phyloP scores from a whole-genome alignment of 1,140 invertebrate species.

The Scaptomyza graminum region DNA sequence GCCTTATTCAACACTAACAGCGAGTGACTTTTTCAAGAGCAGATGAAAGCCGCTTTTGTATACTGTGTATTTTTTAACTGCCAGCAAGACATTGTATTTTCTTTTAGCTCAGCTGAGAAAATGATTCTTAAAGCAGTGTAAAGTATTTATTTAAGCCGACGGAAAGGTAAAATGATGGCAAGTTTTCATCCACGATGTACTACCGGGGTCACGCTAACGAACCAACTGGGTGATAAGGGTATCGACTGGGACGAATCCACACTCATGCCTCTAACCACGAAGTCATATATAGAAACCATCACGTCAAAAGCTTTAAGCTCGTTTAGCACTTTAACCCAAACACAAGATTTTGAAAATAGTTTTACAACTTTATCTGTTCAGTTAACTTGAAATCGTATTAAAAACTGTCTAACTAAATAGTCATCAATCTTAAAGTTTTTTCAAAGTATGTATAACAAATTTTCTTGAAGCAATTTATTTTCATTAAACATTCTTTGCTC shows the following conservation, averaged over 20 bases:
- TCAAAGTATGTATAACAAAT: background rate
- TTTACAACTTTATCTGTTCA: background rate
- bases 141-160: no score
- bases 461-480: slow-evolving; percentile 15
- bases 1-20: slow-evolving; percentile 1
- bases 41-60: background rate
- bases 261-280: no score
- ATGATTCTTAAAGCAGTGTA: no score
- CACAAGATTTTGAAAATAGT: background rate
- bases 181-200: no score
- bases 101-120: no score
- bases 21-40: background rate
- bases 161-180: no score
- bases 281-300: no score
- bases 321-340: background rate
- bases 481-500: slow-evolving; percentile 4
- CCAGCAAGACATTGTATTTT: background rate
- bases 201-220: no score
- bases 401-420: slow-evolving; percentile 7
- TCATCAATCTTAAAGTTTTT: slow-evolving; percentile 20
- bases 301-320: background rate
- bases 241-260: no score
- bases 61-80: background rate
- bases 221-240: no score
- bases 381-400: background rate